Evolutionary conservation across 2,797 vertebrate species (phyloP).

Genomic region (Sandelia bainsii): DNA sequence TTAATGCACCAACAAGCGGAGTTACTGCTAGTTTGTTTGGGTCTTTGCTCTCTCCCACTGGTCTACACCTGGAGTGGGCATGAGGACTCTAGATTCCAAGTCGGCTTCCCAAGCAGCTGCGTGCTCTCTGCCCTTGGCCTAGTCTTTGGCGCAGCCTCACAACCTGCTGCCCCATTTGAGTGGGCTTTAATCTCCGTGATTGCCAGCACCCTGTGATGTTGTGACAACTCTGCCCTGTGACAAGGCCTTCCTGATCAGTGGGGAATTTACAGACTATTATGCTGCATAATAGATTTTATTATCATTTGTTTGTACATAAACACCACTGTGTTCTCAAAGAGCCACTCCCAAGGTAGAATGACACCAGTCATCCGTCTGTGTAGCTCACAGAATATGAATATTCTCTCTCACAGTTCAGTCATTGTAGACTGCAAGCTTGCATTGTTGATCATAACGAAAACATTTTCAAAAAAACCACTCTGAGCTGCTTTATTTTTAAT

Average conservation of each 20-base stretch:
- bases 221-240: slow-evolving; percentile 54
- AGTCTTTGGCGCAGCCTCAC: slow-evolving; percentile 54
- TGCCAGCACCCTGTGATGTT: slow-evolving; percentile 67
- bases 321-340: slow-evolving; percentile 55
- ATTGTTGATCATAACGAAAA: slow-evolving; percentile 18
- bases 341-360: slow-evolving; percentile 48
- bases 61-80: slow-evolving; percentile 7
- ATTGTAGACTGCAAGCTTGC: neutral
- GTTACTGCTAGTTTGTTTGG: neutral
- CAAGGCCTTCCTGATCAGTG: slow-evolving; percentile 54
- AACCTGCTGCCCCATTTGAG: slow-evolving; percentile 51
- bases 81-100: slow-evolving; percentile 48
- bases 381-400: neutral
- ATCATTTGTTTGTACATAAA: slow-evolving; percentile 67
- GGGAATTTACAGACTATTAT: slow-evolving; percentile 55
- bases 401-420: slow-evolving; percentile 20
- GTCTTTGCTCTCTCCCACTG: neutral
- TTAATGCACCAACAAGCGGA: neutral
- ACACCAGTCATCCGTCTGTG: slow-evolving; percentile 17
- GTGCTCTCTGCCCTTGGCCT: slow-evolving; percentile 30
- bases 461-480: slow-evolving; percentile 7
- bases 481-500: slow-evolving; percentile 15
- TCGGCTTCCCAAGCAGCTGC: slow-evolving; percentile 62
- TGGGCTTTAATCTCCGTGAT: slow-evolving; percentile 62
- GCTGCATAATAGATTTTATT: slow-evolving; percentile 63